These are phyloP conservation scores for Allygus modestus DNA, from an alignment of 2,888 invertebrate genomes.

Conservation along the genomic window DNA sequence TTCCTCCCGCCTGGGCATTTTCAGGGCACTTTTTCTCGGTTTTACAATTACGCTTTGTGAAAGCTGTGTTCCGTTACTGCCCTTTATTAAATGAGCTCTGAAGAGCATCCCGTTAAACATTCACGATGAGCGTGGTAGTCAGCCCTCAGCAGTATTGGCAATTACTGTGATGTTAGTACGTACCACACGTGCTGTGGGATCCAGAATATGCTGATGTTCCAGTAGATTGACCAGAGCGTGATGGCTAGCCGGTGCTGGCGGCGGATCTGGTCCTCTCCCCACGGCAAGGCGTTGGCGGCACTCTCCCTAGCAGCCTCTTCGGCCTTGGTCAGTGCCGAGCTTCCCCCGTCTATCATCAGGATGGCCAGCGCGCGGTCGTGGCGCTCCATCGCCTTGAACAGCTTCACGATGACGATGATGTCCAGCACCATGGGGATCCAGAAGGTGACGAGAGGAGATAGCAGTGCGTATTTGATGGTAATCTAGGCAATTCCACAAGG, in stretches of 20 bases:
- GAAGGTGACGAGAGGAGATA: slow-evolving; percentile 15
- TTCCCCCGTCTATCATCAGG: neutral
- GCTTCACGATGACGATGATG: neutral
- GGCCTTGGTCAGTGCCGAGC: neutral
- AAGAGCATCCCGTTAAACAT: too few species aligned
- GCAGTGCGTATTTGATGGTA: neutral
- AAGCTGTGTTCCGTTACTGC: too few species aligned
- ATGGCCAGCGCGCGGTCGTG: neutral
- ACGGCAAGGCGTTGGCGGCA: neutral
- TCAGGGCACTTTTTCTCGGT: too few species aligned
- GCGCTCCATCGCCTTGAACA: slow-evolving; percentile 25
- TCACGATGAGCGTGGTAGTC: too few species aligned
- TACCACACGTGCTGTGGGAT: slow-evolving; percentile 9
- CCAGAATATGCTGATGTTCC: slow-evolving; percentile 39
- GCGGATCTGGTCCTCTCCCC: slow-evolving; percentile 1
- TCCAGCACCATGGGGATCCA: neutral
- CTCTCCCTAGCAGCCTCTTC: neutral
- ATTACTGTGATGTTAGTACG: neutral
- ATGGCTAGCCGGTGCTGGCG: slow-evolving; percentile 24
- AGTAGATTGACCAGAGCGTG: slow-evolving; percentile 36
- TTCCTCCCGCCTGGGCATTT: too few species aligned
- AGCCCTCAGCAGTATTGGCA: too few species aligned
- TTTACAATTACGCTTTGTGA: too few species aligned
- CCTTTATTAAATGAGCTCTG: too few species aligned
- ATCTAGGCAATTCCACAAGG: neutral